Evolutionary conservation across 1,140 invertebrate species (phyloP).

Genomic region (Parasteatoda tepidariorum): DNA sequence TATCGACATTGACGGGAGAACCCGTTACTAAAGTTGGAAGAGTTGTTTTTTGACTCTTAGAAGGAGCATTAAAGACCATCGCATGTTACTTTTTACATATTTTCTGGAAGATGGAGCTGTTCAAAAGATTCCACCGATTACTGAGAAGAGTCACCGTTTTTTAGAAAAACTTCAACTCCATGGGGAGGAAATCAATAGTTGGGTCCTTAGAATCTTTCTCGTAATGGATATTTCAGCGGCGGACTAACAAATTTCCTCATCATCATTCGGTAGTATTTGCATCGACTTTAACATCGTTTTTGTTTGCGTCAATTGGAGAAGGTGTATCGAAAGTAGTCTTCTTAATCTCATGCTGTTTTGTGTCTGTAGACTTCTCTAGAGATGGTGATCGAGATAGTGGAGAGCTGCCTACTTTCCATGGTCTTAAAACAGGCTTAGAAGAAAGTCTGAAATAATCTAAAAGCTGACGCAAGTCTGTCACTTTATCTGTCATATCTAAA

Average conservation of each 20-base stretch:
- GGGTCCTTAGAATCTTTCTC: conserved; percentile 89
- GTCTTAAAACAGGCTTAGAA: too few species aligned
- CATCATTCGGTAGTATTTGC: not conserved
- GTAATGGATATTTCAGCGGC: conserved; percentile 85
- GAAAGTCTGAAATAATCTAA: not conserved
- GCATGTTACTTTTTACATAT: conserved; percentile 89
- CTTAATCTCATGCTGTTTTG: not conserved
- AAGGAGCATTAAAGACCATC: conserved; percentile 98
- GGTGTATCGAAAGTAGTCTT: too few species aligned
- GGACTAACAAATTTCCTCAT: not conserved
- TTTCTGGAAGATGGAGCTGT: conserved; percentile 86
- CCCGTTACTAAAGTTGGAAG: conserved; percentile 95
- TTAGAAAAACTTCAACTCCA: conserved; percentile 88
- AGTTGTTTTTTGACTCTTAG: conserved; percentile 97
- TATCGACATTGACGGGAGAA: conserved; percentile 97
- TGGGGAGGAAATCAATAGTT: conserved; percentile 85
- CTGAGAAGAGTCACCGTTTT: conserved; percentile 91
- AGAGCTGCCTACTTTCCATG: not conserved
- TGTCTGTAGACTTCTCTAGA: not conserved
- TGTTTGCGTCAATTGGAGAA: too few species aligned
- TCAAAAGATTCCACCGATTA: conserved; percentile 96
- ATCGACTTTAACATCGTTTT: not conserved
- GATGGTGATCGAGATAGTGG: not conserved
- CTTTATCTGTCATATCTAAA: not conserved
- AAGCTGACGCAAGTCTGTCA: not conserved